Conservation (phyloP, 2,888 invertebrate species). For the Pristionchus mayeri region DNA sequence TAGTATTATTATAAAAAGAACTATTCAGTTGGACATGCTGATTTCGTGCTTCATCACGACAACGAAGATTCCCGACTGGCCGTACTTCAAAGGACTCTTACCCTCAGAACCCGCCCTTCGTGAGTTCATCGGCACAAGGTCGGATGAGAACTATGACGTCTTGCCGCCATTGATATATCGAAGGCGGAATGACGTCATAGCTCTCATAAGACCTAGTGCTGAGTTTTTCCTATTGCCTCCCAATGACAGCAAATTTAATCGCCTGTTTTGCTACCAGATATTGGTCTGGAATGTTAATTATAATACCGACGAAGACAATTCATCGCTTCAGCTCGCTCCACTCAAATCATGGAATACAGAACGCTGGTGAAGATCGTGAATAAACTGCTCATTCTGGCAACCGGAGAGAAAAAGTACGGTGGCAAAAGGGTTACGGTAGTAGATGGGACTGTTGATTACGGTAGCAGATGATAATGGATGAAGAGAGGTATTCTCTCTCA, state of each 20-base stretch:
- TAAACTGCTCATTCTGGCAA: slow-evolving; percentile 21
- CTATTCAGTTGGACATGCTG: background rate
- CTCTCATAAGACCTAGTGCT: too few species aligned
- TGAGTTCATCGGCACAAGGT: too few species aligned
- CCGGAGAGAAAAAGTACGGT: slow-evolving; percentile 27
- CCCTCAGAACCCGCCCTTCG: too few species aligned
- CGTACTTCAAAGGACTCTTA: background rate
- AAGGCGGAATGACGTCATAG: too few species aligned
- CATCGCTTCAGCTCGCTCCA: background rate
- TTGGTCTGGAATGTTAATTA: background rate
- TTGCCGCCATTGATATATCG: too few species aligned
- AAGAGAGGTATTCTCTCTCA: background rate
- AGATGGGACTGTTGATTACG: background rate
- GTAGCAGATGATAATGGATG: background rate
- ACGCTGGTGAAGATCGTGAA: slow-evolving; percentile 39
- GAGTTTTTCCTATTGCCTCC: background rate
- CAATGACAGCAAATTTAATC: too few species aligned
- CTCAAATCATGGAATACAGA: background rate
- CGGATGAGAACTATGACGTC: too few species aligned
- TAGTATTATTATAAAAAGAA: too few species aligned
- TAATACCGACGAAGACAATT: background rate
- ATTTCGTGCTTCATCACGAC: background rate
- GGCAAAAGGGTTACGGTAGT: background rate
- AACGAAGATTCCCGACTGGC: slow-evolving; percentile 15
- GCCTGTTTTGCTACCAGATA: background rate